Base-by-base conservation (phyloP, 2,113 vertebrate genomes). In the Capreolus pygargus region DNA sequence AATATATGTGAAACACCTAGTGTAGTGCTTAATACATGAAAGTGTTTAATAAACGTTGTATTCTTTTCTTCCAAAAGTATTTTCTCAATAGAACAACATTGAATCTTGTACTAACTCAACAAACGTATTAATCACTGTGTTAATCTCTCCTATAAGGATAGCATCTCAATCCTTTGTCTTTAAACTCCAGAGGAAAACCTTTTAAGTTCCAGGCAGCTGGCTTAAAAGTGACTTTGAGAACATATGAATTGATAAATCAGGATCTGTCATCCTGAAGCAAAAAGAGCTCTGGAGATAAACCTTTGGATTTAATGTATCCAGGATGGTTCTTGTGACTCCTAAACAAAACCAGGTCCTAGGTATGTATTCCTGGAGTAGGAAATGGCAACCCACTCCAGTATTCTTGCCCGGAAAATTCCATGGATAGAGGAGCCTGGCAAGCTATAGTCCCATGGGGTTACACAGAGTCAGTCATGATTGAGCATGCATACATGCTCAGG, bases 181-280 rank as follows among this genome's bases (percentile, higher is more conserved):
- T 76, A 88, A 58, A 33, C 60, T 89, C 45, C 45, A 67, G 47
- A 76, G 30, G 85, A 93, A 83, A 87, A 10, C 57, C n/a, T 86
- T 93, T 81, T 86, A 81, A 58, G 7, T 88, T 96, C 19, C 10
- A 94, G 54, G 30, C 70, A 97, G 28, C 45, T 85, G n/a, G 21
- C 47, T 82, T 89, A 86, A 95, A 92, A 76, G 52, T 97, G 89
- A 93, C 25, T 92, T 64, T 91, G 67, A 45, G n/a, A 70, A 58
- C 55, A 83, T 82, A 91, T 25, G 70, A 93, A 96, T 95, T 97
- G 94, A 52, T 94, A 94, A 85, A 58, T 85, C 76, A 97, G 76
- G 2, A 87, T 94, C 55, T 92, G 33, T 83, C 83, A 50, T 93
- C 43, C 23, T 60, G 19, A 11, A 92, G 28, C 39, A 89, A 86